Percentiles rank a stretch among this genome's conserved stretches.
Evolutionary conservation across 92 coral and sea anemone species (phyloP).

Genomic region (Epizoanthus rinbou): DNA sequence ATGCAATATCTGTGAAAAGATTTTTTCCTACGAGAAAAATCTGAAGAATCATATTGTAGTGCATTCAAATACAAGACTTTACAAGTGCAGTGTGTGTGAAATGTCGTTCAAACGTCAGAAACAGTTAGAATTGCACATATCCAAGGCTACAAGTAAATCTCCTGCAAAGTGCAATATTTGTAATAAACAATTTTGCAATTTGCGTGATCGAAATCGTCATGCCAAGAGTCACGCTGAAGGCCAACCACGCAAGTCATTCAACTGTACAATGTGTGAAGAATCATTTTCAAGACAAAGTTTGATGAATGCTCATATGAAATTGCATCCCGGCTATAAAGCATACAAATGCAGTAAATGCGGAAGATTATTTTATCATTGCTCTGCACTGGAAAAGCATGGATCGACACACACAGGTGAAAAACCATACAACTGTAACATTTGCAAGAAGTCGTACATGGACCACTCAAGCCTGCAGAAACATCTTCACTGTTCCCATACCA

Average conservation of each 20-base stretch:
- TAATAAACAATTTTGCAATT: background rate
- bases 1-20: too few relatives aligned
- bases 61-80: background rate
- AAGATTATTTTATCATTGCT: background rate
- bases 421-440: background rate
- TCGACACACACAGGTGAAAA: background rate
- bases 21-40: too few relatives aligned
- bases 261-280: background rate
- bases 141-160: background rate
- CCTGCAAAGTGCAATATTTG: background rate
- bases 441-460: background rate
- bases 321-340: conserved; percentile 3
- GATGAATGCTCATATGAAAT: background rate
- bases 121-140: background rate
- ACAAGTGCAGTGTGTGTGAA: background rate
- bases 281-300: background rate
- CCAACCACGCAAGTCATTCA: background rate
- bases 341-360: background rate
- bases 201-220: background rate
- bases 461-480: background rate
- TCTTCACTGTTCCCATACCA: background rate
- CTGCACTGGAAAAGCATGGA: background rate
- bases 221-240: background rate
- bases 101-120: background rate
- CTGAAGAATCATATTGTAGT: background rate